These are phyloP conservation scores for Riptortus pedestris DNA, from an alignment of 1,140 invertebrate species.

Conservation along the genomic window DNA sequence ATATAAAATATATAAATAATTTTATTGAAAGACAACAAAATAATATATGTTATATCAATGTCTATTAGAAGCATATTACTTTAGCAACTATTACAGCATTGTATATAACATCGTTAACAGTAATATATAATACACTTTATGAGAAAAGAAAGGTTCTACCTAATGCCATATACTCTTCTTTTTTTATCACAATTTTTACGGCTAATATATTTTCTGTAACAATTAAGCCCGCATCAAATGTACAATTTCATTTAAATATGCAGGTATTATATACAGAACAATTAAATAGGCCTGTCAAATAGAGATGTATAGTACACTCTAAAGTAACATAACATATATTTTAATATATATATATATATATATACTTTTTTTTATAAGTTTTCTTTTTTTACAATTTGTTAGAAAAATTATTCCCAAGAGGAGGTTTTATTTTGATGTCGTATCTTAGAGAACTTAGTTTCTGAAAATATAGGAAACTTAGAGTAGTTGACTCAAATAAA, in stretches of 20 bases:
- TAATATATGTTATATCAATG: constrained; percentile 14
- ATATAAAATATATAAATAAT: constrained; percentile 1
- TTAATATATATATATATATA: neutral
- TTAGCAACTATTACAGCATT: constrained; percentile 24
- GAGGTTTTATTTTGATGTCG: neutral
- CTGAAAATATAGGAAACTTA: neutral
- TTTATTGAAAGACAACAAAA: constrained; percentile 4
- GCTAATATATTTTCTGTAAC: constrained; percentile 10
- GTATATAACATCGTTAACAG: constrained; percentile 22
- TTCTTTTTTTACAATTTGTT: neutral
- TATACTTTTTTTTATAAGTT: neutral
- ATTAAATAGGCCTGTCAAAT: constrained; percentile 21
- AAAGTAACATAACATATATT: neutral
- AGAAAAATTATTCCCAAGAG: neutral
- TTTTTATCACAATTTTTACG: constrained; percentile 21
- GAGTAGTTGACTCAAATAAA: too few species aligned
- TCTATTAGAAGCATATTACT: constrained; percentile 22
- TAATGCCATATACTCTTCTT: neutral
- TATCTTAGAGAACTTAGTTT: neutral
- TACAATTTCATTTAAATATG: neutral
- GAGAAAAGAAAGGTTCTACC: constrained; percentile 19
- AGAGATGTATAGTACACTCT: constrained; percentile 17
- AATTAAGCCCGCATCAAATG: neutral
- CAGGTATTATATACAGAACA: constrained; percentile 7
- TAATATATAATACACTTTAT: constrained; percentile 21